Evolutionary conservation across 1,140 invertebrate species (phyloP), one percentile per base, ranked within the genome.

Genomic region (Anastrepha ludens): DNA sequence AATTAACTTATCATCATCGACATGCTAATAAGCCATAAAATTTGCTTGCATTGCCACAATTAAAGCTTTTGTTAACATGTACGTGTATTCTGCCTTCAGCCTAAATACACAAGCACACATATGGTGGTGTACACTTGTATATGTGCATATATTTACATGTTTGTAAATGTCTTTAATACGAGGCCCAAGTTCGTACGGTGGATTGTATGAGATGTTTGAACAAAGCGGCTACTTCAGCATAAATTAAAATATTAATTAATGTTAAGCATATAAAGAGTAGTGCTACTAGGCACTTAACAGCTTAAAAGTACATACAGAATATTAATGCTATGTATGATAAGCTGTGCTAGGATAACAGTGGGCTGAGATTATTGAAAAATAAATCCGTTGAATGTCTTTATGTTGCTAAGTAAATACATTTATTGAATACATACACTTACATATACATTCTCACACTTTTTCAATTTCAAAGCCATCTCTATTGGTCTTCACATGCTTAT

Each of bases 191-290:
- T 55, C 11, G 11, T 55, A 2, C 6, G 11, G 39, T 11, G 8
- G 20, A 1, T 3, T 0, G 9, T 20, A 44, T 15, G 39, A 47
- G 44, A 74, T 44, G 41, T 44, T 74, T 74, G 67, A 15, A 74
- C 67, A 74, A 74, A 74, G 67, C 4, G 5, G 20, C 17, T 39
- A n/a, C n/a, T 13, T 29, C 74, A n/a, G 74, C 74, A 81, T 81
- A 81, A 81, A 81, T 81, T 81, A 81, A 81, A 81, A 81, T 81
- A 81, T 81, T 81, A 81, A 81, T 81, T 81, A 81, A 20, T 55
- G 74, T 55, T 55, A 11, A 47, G 74, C 47, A 55, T n/a, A 50
- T 15, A 74, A 50, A 41, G 8, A 74, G 70, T 17, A 50, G 74
- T 47, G n/a, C n/a, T 81, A 47, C 47, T 81, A 74, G 70, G 15